Evolutionary conservation across 2,113 vertebrate genomes (phyloP), one percentile per base, ranked within the genome.

Genomic region (Leptobrachium leishanense): DNA sequence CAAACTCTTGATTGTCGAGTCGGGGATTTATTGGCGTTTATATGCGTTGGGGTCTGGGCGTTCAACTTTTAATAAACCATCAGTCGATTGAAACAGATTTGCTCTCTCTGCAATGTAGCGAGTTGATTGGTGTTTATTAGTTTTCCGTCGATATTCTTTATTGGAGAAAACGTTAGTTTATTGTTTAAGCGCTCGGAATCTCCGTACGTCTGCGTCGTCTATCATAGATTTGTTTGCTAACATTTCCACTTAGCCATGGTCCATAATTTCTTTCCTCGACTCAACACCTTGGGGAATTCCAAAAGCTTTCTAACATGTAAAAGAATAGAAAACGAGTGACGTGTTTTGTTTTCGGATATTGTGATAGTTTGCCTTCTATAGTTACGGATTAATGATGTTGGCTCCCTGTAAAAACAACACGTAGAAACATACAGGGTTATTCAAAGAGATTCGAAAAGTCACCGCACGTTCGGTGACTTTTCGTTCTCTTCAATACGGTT

Each of bases 291-390:
- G 10, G 55, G 13, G 50, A 3, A 4, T 12, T 11, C 3, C 1
- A 59, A 59, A 59, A 12, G 55, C 3, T 59, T 59, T 59, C 8
- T 50, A 50, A 50, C 46, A 50, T 50, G 46, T 50, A 50, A 50
- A 31, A 31, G 20, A 31, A 31, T 31, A 31, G 1, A 31, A 31
- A 31, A 4, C 46, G 0, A 4, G 46, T 50, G 15, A 74, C n/a
- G 43, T 31, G 57, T 74, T 74, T 74, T 74, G 42, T 63, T 74
- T 74, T n/a, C n/a, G 20, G 53, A 20, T 15, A 43, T 74, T 74
- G 72, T 74, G 6, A 74, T 74, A 74, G 43, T 7, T 15, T 57
- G 43, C 40, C 12, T 9, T 44, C 2, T 71, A 31, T 31, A 31
- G 68, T 50, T 71, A 31, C 12, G 42, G 68, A 54, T 71, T 6